Evolutionary conservation across 2,797 vertebrate genomes (phyloP), one percentile per base, ranked within the genome.

Genomic region (Chlorospingus semifuscus): DNA sequence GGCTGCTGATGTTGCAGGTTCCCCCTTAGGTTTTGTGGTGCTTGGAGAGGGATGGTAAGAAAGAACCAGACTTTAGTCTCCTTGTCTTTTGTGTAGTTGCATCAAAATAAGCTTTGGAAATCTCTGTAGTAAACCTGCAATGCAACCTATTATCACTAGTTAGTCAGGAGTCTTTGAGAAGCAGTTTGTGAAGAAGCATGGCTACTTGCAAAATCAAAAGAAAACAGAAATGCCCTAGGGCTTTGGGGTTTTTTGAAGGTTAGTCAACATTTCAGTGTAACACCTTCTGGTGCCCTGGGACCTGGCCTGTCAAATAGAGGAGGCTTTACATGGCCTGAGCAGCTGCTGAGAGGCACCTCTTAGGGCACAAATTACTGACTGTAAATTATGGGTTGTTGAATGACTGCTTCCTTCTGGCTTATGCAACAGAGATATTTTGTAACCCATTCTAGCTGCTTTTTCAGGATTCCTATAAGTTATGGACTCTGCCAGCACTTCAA

Each of bases 151-250:
- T 74, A 22, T 9, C n/a, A 9, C 49, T 49, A 42, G 9, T 57
- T 71, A 39, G 12, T 80, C 32, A 30, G 36, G 55, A 82, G 23
- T 26, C 30, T 84, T 72, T 75, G 74, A 66, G 37, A 72, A 84
- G n/a, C 10, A 44, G 32, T 79, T 93, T 41, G 17, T 57, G 59
- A 76, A 60, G 50, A 57, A 36, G 8, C 23, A 29, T 20, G 36
- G 57, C 66, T 47, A 9, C 59, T 44, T 77, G 53, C 12, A 89
- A 77, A 70, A 68, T 7, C 9, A 44, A 69, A 66, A 76, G 6
- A 34, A 47, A 59, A 78, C 12, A 11, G 30, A 47, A 30, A 53
- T 21, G 0, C 0, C 11, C 6, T 9, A 3, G 4, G 11, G 16
- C 27, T 21, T 32, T 68, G 30, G 15, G 8, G 2, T 59, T 47